Conservation (phyloP, 2,113 vertebrate species). For the Xyliphius kryptos region DNA sequence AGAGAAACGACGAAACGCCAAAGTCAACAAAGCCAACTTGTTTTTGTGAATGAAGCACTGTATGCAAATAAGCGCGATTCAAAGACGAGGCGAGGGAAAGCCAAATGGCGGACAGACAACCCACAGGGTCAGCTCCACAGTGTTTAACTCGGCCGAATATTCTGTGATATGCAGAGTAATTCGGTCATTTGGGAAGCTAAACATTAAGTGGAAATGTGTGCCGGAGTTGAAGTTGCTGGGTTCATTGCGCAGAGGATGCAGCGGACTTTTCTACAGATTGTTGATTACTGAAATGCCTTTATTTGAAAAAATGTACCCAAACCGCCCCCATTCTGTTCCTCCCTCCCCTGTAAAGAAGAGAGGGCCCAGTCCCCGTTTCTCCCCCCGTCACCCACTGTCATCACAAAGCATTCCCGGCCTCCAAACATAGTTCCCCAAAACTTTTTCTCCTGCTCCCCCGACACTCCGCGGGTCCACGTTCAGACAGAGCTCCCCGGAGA, state of each 20-base stretch:
- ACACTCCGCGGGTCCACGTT: conserved; percentile 23
- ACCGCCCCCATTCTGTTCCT: conserved; percentile 28
- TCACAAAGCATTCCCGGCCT: conserved; percentile 14
- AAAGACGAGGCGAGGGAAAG: conserved; percentile 25
- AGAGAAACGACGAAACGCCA: not conserved
- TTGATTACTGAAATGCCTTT: conserved; percentile 37
- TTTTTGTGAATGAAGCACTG: conserved; percentile 78
- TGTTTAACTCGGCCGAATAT: not conserved
- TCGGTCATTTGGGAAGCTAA: too few species aligned
- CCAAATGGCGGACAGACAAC: conserved; percentile 61
- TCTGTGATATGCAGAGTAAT: too few species aligned
- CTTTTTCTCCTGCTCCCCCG: not conserved
- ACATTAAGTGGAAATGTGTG: too few species aligned
- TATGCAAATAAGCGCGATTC: conserved; percentile 75
- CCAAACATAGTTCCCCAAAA: conserved; percentile 27
- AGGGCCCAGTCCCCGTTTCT: conserved; percentile 23
- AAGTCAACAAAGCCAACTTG: conserved; percentile 12
- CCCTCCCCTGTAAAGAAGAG: conserved; percentile 30
- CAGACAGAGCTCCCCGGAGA: not conserved
- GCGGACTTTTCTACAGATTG: conserved; percentile 6
- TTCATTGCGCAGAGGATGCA: not conserved
- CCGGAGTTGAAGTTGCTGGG: too few species aligned
- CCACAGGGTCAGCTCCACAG: conserved; percentile 3
- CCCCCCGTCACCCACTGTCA: conserved; percentile 35
- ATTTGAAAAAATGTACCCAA: conserved; percentile 43